These are phyloP conservation scores for Scleropages formosus DNA, from an alignment of 2,797 vertebrate genomes.

Conservation along the genomic window DNA sequence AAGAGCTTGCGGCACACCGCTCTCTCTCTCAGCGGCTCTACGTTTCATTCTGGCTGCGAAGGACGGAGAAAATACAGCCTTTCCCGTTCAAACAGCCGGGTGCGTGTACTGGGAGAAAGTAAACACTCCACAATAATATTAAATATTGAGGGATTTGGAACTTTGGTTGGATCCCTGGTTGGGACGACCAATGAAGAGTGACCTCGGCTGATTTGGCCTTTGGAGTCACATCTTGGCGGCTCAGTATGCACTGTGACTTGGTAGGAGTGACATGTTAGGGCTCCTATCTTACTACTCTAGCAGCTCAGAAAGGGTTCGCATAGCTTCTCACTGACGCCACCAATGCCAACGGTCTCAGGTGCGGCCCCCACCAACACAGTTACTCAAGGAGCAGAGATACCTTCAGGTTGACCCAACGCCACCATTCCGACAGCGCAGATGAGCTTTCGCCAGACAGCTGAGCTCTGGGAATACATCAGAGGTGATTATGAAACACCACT, in stretches of 20 bases:
- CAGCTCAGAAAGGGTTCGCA: not conserved
- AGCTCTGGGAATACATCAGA: not conserved
- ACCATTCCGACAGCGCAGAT: not conserved
- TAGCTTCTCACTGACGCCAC: not conserved
- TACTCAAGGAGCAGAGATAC: no score
- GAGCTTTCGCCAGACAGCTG: not conserved
- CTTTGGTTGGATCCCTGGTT: not conserved
- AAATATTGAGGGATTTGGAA: not conserved
- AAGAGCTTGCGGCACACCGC: not conserved
- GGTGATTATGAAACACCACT: conserved; percentile 11
- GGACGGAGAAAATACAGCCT: not conserved
- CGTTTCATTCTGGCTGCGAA: not conserved
- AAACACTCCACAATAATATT: not conserved
- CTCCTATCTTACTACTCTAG: conserved; percentile 2
- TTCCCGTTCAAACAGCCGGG: not conserved
- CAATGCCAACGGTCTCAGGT: not conserved
- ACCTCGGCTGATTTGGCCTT: not conserved
- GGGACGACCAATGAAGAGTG: not conserved
- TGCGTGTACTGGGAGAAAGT: not conserved
- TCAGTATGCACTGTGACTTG: no score
- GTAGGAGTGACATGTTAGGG: not conserved
- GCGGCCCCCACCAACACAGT: not conserved
- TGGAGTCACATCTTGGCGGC: not conserved
- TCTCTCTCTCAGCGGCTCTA: not conserved
- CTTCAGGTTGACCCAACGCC: not conserved